A percentile compares a stretch with the other conserved stretches of the same genome.
Evolutionary conservation across 2,888 invertebrate species (phyloP).

Genomic region (Eupithecia inturbata): DNA sequence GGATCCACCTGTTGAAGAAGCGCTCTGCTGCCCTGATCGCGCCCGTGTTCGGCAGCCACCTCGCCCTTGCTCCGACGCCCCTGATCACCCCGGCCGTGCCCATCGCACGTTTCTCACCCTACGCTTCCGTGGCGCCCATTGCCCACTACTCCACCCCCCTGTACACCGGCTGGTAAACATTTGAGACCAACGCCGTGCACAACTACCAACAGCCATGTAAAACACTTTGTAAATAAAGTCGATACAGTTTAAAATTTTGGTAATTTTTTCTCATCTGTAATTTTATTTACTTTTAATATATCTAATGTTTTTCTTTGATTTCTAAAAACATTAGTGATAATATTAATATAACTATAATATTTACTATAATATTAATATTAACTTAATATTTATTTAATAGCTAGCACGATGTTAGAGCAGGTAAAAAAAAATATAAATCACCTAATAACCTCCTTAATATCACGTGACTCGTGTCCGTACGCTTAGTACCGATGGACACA

Average conservation of each 20-base stretch:
- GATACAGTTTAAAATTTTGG: not conserved
- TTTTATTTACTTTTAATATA: not conserved
- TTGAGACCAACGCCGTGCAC: conserved; percentile 15
- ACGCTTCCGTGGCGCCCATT: conserved; percentile 7
- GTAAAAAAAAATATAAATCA: too few species aligned
- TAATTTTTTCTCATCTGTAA: not conserved
- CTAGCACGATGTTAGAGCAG: too few species aligned
- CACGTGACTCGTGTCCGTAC: too few species aligned
- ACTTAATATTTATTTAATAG: too few species aligned
- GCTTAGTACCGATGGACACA: too few species aligned
- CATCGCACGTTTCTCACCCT: conserved; percentile 42
- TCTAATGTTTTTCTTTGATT: too few species aligned
- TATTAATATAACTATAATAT: too few species aligned
- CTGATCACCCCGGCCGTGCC: conserved; percentile 44
- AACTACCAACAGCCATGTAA: conserved; percentile 18
- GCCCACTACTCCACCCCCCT: conserved; percentile 36
- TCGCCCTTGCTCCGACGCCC: conserved; percentile 36
- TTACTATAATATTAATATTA: too few species aligned
- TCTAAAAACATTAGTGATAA: too few species aligned
- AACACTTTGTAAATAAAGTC: conserved; percentile 31
- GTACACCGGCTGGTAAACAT: conserved; percentile 54
- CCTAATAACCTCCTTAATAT: too few species aligned
- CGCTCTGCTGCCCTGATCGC: conserved; percentile 60
- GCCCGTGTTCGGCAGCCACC: conserved; percentile 41
- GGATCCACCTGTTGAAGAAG: conserved; percentile 64